These are phyloP conservation scores for Ascidia mentula DNA, from an alignment of 23 tunicate genomes.

Conservation along the genomic window DNA sequence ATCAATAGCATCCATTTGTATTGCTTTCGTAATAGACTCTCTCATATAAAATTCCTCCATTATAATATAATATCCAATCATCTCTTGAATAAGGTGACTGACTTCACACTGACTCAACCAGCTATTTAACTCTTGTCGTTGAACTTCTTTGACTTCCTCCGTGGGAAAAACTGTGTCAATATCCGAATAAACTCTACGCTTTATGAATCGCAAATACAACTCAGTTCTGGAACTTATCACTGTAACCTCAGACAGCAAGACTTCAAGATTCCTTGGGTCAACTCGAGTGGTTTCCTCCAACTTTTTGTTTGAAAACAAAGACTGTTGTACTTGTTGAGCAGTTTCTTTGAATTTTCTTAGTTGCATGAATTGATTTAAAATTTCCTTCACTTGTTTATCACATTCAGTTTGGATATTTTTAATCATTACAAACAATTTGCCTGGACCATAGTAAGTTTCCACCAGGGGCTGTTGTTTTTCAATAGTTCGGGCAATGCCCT, in stretches of 20 bases:
- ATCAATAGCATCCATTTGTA: slow-evolving; percentile 59
- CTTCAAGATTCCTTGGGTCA: slow-evolving; percentile 83
- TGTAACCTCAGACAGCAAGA: slow-evolving; percentile 80
- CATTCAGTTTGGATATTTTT: slow-evolving; percentile 86
- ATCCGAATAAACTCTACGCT: slow-evolving; percentile 80
- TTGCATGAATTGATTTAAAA: slow-evolving; percentile 43
- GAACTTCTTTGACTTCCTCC: slow-evolving; percentile 47
- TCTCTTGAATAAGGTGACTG: slow-evolving; percentile 65
- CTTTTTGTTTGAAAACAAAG: slow-evolving; percentile 47
- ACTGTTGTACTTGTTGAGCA: slow-evolving; percentile 64
- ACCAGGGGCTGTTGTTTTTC: slow-evolving; percentile 97
- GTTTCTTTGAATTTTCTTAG: slow-evolving; percentile 50
- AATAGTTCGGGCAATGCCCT: slow-evolving; percentile 87
- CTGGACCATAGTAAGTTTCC: slow-evolving; percentile 99
- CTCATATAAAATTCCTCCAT: slow-evolving; percentile 99
- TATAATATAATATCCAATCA: slow-evolving; percentile 82
- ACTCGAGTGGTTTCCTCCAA: slow-evolving; percentile 42
- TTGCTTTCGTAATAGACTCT: slow-evolving; percentile 88
- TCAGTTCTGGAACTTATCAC: slow-evolving; percentile 80
- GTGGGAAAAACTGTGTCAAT: slow-evolving; percentile 90
- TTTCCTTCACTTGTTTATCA: slow-evolving; percentile 60
- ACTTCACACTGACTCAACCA: slow-evolving; percentile 82
- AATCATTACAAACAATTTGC: slow-evolving; percentile 79
- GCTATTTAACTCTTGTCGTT: slow-evolving; percentile 46
- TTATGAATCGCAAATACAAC: slow-evolving; percentile 86